phyloP scores from a whole-genome alignment of 2,888 invertebrate species.

The Drosophila flavopinicola region DNA sequence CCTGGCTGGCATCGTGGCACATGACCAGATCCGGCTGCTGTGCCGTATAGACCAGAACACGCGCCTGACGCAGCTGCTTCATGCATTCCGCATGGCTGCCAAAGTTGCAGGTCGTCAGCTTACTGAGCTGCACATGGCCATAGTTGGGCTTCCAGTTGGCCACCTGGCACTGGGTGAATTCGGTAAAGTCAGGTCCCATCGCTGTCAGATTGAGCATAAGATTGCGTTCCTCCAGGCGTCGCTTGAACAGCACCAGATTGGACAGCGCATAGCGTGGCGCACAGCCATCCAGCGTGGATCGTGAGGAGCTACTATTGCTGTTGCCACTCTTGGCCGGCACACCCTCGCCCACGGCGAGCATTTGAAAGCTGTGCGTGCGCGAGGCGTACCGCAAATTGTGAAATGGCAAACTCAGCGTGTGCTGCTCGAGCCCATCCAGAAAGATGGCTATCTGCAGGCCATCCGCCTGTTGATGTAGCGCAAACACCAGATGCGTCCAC shows the following conservation, averaged over 20 bases:
- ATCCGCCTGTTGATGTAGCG: conserved; percentile 73
- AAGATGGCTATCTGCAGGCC: conserved; percentile 74
- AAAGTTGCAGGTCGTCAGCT: conserved; percentile 70
- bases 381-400: conserved; percentile 73
- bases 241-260: conserved; percentile 83
- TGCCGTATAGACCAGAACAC: conserved; percentile 87
- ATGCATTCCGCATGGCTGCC: conserved; percentile 82
- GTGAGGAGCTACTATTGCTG: conserved; percentile 68
- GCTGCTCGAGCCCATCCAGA: conserved; percentile 81
- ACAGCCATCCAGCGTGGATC: conserved; percentile 75
- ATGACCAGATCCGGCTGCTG: conserved; percentile 86
- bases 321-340: conserved; percentile 45
- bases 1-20: conserved; percentile 73
- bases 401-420: conserved; percentile 77
- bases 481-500: conserved; percentile 83
- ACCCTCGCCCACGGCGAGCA: conserved; percentile 81
- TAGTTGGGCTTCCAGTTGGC: conserved; percentile 83
- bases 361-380: conserved; percentile 78
- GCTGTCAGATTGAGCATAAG: conserved; percentile 81
- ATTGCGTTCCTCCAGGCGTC: conserved; percentile 67
- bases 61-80: conserved; percentile 86
- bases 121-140: conserved; percentile 78
- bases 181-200: conserved; percentile 83
- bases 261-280: conserved; percentile 78
- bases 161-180: conserved; percentile 83